Conservation (phyloP, 2,113 vertebrate species). For the Varanus salvator region DNA sequence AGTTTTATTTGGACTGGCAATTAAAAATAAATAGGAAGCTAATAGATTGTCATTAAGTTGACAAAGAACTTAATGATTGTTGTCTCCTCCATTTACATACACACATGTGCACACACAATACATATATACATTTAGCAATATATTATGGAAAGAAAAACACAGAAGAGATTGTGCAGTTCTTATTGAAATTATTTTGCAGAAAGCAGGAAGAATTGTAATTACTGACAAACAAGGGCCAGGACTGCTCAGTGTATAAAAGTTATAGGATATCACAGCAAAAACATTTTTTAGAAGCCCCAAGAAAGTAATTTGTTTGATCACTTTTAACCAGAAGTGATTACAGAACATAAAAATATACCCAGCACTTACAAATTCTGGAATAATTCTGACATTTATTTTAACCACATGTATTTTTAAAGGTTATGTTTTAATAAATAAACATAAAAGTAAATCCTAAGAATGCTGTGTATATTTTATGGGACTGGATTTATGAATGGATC, state of each 20-base stretch:
- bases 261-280: not conserved
- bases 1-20: not conserved
- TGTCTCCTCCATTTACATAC: not conserved
- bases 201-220: not conserved
- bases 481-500: not conserved
- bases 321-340: not conserved
- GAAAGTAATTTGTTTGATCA: slow-evolving; percentile 8
- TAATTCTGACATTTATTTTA: slow-evolving; percentile 19
- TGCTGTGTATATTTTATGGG: not conserved
- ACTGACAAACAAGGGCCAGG: not conserved
- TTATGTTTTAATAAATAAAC: not conserved
- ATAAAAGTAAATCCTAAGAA: slow-evolving; percentile 34
- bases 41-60: slow-evolving; percentile 2
- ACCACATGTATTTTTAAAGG: slow-evolving; percentile 11
- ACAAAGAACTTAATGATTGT: not conserved
- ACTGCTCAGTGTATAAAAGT: not conserved
- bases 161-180: not conserved
- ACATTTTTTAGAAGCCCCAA: not conserved
- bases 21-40: slow-evolving; percentile 26
- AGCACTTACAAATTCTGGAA: not conserved
- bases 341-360: not conserved
- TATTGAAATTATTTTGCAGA: slow-evolving; percentile 11
- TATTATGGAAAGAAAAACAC: slow-evolving; percentile 7
- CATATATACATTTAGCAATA: not conserved
- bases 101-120: not conserved